Percentiles rank a stretch among this genome's conserved stretches.
These are phyloP conservation scores for Diplogasteroides magnus DNA, from an alignment of 1,140 invertebrate genomes.

Conservation along the genomic window DNA sequence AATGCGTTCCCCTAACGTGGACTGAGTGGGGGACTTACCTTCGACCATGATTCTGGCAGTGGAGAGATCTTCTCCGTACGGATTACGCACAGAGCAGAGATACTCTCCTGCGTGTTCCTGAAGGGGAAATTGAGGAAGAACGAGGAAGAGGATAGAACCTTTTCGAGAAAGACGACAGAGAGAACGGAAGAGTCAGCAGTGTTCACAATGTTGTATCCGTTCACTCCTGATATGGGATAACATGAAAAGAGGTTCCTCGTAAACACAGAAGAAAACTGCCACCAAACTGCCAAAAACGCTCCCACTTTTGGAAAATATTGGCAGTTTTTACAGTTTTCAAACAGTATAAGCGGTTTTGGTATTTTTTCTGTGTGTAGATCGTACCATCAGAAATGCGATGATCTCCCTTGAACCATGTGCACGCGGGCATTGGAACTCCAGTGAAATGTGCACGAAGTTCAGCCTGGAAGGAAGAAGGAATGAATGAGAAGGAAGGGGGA, in stretches of 20 bases:
- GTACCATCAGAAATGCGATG: slow-evolving; percentile 33
- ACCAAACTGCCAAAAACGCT: not conserved
- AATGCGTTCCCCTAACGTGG: not conserved
- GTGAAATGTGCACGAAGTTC: slow-evolving; percentile 39
- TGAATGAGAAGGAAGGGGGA: no score
- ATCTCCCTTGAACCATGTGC: slow-evolving; percentile 41
- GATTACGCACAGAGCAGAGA: slow-evolving; percentile 43
- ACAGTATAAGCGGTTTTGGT: no score
- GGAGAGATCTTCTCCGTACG: slow-evolving; percentile 45
- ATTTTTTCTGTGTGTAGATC: no score
- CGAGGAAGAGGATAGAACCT: not conserved
- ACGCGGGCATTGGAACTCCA: slow-evolving; percentile 35
- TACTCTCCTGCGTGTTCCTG: slow-evolving; percentile 43
- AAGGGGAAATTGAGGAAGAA: not conserved
- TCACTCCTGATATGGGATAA: slow-evolving; percentile 16
- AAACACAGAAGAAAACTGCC: no score
- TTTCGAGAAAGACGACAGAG: slow-evolving; percentile 22
- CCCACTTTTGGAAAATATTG: not conserved
- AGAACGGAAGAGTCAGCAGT: slow-evolving; percentile 13
- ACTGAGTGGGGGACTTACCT: slow-evolving; percentile 32
- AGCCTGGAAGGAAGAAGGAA: slow-evolving; percentile 22
- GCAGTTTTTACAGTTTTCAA: not conserved
- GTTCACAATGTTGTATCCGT: slow-evolving; percentile 12
- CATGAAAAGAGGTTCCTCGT: no score
- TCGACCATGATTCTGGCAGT: slow-evolving; percentile 43